These are phyloP conservation scores for Flexamia atlantica DNA, from an alignment of 2,888 invertebrate genomes.

Conservation along the genomic window DNA sequence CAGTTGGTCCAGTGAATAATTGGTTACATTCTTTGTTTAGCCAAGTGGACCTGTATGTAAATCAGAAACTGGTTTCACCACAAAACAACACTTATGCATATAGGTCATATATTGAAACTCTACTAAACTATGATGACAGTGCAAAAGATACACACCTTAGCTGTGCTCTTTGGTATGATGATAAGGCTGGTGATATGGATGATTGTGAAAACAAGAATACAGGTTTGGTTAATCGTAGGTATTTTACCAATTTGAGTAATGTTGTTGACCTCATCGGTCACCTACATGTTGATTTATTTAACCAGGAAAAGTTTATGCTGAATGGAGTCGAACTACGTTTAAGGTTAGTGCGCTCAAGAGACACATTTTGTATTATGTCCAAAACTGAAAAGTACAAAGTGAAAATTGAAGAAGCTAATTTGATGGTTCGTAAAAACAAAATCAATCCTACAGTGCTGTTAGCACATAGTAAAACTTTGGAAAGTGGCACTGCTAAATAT, in stretches of 20 bases:
- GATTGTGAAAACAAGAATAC: conserved; percentile 43
- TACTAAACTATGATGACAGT: conserved; percentile 67
- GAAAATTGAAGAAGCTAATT: conserved; percentile 66
- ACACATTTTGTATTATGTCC: conserved; percentile 67
- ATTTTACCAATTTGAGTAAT: conserved; percentile 18
- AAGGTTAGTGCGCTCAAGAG: conserved; percentile 66
- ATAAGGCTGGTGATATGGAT: conserved; percentile 65
- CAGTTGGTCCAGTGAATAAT: conserved; percentile 69
- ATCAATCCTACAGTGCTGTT: conserved; percentile 69
- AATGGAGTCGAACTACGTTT: conserved; percentile 68
- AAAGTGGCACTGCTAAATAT: conserved; percentile 68
- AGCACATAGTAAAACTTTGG: conserved; percentile 69
- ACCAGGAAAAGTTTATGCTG: conserved; percentile 68
- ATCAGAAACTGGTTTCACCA: conserved; percentile 70
- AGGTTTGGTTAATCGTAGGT: conserved; percentile 41
- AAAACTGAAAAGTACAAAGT: conserved; percentile 62
- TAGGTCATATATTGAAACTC: conserved; percentile 69
- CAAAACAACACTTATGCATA: conserved; percentile 70
- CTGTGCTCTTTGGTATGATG: conserved; percentile 65
- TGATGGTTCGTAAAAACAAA: conserved; percentile 69
- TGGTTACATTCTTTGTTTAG: conserved; percentile 68
- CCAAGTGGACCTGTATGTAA: conserved; percentile 70
- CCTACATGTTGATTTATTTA: conserved; percentile 69
- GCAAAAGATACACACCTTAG: conserved; percentile 67
- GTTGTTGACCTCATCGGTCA: conserved; percentile 63